Evolutionary conservation across 2,113 vertebrate genomes (phyloP).

Genomic region (Formicarius rufipectus): DNA sequence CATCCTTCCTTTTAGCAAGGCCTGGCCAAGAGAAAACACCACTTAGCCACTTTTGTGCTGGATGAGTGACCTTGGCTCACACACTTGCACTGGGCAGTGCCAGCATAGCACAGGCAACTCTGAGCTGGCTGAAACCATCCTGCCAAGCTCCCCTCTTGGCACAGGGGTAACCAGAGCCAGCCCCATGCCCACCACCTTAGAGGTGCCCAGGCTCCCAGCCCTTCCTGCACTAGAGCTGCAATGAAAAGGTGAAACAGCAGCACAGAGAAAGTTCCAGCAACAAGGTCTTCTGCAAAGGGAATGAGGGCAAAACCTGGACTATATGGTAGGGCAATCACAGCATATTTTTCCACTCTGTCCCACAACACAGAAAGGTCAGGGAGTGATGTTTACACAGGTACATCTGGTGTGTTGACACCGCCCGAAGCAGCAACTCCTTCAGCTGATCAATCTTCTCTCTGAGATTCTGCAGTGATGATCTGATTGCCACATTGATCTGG

Average conservation of each 20-base stretch:
- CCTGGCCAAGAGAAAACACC: not conserved
- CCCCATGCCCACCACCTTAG: fast-evolving
- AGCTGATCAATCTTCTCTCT: constrained; percentile 88
- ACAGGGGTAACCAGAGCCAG: not conserved
- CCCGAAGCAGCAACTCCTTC: constrained; percentile 84
- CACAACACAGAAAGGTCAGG: not conserved
- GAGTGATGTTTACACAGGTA: constrained; percentile 77
- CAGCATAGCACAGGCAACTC: not conserved
- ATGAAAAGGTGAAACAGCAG: not conserved
- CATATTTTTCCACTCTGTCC: not conserved
- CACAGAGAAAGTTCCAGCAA: not conserved
- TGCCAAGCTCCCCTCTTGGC: not conserved
- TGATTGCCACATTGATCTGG: constrained; percentile 89
- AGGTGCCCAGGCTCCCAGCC: not conserved
- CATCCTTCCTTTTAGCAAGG: not conserved
- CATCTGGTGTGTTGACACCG: constrained; percentile 85
- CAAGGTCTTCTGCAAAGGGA: not conserved
- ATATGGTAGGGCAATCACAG: not conserved
- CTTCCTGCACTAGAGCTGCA: not conserved
- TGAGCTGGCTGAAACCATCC: not conserved
- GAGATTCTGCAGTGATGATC: constrained; percentile 87
- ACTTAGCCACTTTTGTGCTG: fast-evolving
- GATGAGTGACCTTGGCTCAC: not conserved
- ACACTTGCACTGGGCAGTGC: not conserved
- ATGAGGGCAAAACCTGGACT: fast-evolving